These are phyloP conservation scores for Cyprinus carpio DNA, from an alignment of 2,113 vertebrate genomes.

Conservation along the genomic window DNA sequence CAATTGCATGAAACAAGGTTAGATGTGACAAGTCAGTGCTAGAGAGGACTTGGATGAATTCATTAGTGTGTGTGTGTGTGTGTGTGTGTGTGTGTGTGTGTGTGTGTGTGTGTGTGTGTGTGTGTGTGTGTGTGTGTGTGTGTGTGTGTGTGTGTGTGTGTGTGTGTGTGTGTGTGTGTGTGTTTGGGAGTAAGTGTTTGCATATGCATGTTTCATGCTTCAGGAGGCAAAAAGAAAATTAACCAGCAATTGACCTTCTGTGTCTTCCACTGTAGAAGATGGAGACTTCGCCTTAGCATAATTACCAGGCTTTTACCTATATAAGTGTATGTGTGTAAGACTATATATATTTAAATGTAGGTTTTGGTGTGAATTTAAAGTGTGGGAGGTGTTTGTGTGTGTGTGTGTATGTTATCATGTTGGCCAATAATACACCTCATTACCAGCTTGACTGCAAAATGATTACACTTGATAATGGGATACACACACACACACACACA, in stretches of 20 bases:
- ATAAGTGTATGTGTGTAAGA: conserved; percentile 42
- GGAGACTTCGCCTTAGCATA: conserved; percentile 82
- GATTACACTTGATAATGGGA: conserved; percentile 84
- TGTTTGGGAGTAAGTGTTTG: conserved; percentile 34
- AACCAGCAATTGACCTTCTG: conserved; percentile 90
- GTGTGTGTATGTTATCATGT: conserved; percentile 65
- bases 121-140: conserved; percentile 50
- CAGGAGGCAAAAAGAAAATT: conserved; percentile 90
- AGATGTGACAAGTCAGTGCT: conserved; percentile 39
- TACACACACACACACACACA: conserved; percentile 61
- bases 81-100: too few relatives aligned
- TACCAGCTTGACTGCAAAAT: conserved; percentile 83
- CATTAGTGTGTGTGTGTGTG: conserved; percentile 28
- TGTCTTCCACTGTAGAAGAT: conserved; percentile 86
- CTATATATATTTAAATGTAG: conserved; percentile 68
- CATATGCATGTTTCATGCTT: conserved; percentile 78
- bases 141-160: conserved; percentile 37
- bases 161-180: conserved; percentile 40
- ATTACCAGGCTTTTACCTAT: conserved; percentile 87
- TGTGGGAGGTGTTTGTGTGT: conserved; percentile 6
- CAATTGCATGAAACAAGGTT: conserved; percentile 34
- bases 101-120: conserved; percentile 38
- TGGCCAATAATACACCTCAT: conserved; percentile 84
- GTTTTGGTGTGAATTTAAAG: conserved; percentile 4
- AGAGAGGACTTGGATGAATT: conserved; percentile 35